Evolutionary conservation across 2,113 vertebrate species (phyloP).

Genomic region (Gopherus flavomarginatus): DNA sequence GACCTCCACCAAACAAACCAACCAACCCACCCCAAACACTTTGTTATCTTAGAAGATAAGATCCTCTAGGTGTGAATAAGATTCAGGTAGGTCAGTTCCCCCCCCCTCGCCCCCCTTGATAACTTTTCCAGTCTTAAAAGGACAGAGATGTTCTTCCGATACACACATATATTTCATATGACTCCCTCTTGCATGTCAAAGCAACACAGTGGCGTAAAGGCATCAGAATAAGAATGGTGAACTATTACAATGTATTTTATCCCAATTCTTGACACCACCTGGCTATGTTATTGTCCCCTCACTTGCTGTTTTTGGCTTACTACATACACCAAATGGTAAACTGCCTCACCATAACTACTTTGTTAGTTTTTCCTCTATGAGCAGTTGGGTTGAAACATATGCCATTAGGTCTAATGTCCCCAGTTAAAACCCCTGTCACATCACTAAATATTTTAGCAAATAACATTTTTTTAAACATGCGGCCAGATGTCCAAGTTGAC

Average conservation of each 20-base stretch:
- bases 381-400: constrained; percentile 41
- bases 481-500: constrained; percentile 98
- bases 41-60: neutral
- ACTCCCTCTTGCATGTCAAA: neutral
- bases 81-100: rapidly evolving
- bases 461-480: constrained; percentile 78
- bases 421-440: constrained; percentile 72
- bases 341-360: neutral
- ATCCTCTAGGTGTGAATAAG: neutral
- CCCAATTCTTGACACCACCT: neutral
- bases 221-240: neutral
- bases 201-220: neutral
- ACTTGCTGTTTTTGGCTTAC: neutral
- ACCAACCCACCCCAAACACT: neutral
- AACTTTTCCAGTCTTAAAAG: rapidly evolving
- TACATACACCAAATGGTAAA: neutral
- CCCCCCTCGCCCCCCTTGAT: neutral
- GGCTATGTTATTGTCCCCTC: neutral
- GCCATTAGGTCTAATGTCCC: constrained; percentile 50
- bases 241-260: neutral
- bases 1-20: neutral
- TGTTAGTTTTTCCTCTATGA: constrained; percentile 8
- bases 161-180: neutral
- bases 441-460: constrained; percentile 86
- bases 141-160: neutral